Evolutionary conservation across 2,113 vertebrate genomes (phyloP).

Genomic region (Arvicanthis niloticus): DNA sequence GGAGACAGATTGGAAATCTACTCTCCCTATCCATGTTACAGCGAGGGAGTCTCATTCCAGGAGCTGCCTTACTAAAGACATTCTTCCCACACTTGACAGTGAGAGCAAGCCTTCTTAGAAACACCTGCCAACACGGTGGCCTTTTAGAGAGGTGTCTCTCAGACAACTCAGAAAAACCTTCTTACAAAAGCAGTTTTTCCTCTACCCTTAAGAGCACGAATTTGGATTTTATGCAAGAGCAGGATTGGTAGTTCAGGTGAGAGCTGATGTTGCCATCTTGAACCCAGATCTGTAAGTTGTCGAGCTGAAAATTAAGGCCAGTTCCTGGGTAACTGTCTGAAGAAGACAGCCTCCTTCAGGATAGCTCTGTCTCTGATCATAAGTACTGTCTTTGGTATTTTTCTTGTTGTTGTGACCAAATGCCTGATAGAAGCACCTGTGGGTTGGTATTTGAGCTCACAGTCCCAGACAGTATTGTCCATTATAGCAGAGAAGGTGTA

Average conservation of each 20-base stretch:
- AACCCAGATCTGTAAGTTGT: neutral
- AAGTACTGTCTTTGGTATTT: neutral
- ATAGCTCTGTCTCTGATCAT: neutral
- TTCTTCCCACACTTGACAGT: slow-evolving; percentile 82
- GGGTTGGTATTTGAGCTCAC: too few species aligned
- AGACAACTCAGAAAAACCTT: slow-evolving; percentile 53
- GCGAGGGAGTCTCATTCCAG: slow-evolving; percentile 81
- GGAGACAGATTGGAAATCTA: slow-evolving; percentile 87
- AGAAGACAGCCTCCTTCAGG: neutral
- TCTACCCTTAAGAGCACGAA: neutral
- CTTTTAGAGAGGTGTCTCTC: slow-evolving; percentile 75
- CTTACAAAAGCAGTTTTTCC: neutral
- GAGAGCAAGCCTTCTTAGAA: slow-evolving; percentile 75
- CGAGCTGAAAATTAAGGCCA: neutral
- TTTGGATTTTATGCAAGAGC: slow-evolving; percentile 38
- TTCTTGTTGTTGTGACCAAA: neutral
- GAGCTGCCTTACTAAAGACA: slow-evolving; percentile 85
- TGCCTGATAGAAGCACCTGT: neutral
- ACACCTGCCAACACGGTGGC: slow-evolving; percentile 72
- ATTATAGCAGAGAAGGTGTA: neutral
- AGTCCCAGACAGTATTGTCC: neutral
- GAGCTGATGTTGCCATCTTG: neutral
- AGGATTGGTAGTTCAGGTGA: neutral
- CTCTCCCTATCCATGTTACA: slow-evolving; percentile 76
- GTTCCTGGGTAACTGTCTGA: neutral